These are phyloP conservation scores for Kobus ellipsiprymnus DNA, from an alignment of 2,113 vertebrate genomes.

Conservation along the genomic window DNA sequence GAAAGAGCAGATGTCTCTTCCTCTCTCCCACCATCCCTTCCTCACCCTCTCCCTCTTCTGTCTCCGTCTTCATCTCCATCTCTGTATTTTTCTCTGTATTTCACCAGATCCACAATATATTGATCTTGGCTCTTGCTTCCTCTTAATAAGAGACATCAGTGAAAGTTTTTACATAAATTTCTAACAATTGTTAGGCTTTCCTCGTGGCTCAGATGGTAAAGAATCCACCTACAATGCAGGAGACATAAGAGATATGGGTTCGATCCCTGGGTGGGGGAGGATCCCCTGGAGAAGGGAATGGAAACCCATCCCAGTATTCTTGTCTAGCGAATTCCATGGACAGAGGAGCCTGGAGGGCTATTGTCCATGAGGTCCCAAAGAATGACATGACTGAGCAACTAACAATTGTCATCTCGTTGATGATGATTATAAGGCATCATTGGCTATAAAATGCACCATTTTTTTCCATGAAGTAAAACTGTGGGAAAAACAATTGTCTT, in stretches of 20 bases:
- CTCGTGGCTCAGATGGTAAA: not conserved
- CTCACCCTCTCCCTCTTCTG: not conserved
- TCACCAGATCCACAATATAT: not conserved
- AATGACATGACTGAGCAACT: not conserved
- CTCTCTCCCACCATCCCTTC: too few species aligned
- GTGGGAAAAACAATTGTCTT: not conserved
- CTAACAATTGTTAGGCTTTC: not conserved
- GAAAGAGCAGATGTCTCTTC: not conserved
- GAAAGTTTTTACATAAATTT: not conserved
- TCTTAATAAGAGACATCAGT: not conserved
- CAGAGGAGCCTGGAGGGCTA: not conserved
- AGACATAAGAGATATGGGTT: not conserved
- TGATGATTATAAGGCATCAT: not conserved
- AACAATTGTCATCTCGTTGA: not conserved
- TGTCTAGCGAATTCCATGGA: not conserved
- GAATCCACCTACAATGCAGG: not conserved
- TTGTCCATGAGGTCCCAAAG: not conserved
- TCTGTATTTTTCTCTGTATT: not conserved
- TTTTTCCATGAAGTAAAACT: not conserved
- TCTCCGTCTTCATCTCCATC: not conserved
- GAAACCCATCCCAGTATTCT: not conserved
- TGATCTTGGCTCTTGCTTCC: not conserved
- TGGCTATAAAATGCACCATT: not conserved
- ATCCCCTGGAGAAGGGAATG: not conserved
- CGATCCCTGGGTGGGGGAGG: not conserved